Base-by-base conservation (phyloP, 2,888 invertebrate species). In the Acanthosepion esculentum region DNA sequence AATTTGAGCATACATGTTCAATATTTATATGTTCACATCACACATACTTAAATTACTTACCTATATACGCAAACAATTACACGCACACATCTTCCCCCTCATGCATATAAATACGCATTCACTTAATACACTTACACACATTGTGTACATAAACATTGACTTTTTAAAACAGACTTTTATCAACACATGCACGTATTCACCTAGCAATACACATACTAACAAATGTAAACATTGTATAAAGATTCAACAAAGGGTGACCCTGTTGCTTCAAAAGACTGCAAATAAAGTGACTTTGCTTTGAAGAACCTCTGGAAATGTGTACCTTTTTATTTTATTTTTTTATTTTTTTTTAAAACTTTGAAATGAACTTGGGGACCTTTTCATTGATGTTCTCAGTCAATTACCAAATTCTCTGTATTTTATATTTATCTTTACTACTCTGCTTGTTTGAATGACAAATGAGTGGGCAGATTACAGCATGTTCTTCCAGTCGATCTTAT, bases 181-280 rank as follows among this genome's bases (percentile, higher is more conserved):
- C n/a, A 2, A 59, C 20, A 78, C 78, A n/a, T 33, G 78, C n/a
- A 78, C 78, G 78, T n/a, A 78, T n/a, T 78, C 78, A 78, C 78
- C 78, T 33, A 33, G n/a, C n/a, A n/a, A n/a, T 33, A 78, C 78
- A 78, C 78, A n/a, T 33, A n/a, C 78, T 4, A 0, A 78, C 78
- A 78, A 78, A 78, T n/a, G 18, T 78, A 78, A 78, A 78, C 78
- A 78, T n/a, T 78, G 78, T 78, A 23, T 78, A n/a, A 33, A 78
- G n/a, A 78, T 33, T 78, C 78, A 78, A 78, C 78, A 78, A 78
- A 78, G 78, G 78, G 33, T 78, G 78, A 78, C 78, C 78, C 78
- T 78, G 78, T 12, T 12, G 33, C 78, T 78, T 78, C 7, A 78
- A 78, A n/a, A 33, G 78, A 78, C 78, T 15, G 33, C 78, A 78